Evolutionary conservation across 2,113 vertebrate species (phyloP).

Genomic region (Nycticorax nycticorax): DNA sequence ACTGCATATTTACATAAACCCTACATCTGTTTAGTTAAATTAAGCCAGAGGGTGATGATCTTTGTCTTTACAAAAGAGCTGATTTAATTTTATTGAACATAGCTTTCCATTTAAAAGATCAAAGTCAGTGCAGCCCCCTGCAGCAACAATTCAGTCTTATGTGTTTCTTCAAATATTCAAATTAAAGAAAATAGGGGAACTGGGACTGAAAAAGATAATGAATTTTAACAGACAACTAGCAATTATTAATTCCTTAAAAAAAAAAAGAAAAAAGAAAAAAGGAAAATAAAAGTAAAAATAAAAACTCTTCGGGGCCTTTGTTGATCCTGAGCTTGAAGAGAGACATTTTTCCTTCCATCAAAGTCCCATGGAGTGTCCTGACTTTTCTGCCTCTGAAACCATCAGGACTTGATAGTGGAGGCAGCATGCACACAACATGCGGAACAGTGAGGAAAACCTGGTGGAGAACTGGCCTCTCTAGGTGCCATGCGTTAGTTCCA

Average conservation of each 20-base stretch:
- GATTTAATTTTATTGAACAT: conserved; percentile 33
- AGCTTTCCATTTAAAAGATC: conserved; percentile 53
- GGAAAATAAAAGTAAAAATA: neutral
- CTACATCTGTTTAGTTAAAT: conserved; percentile 30
- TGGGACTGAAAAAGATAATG: neutral
- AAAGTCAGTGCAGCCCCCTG: conserved; percentile 6
- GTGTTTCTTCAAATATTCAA: conserved; percentile 9
- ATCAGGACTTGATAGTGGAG: neutral
- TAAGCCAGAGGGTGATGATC: conserved; percentile 40
- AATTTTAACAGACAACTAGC: neutral
- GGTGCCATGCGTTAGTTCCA: neutral
- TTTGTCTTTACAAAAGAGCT: conserved; percentile 9
- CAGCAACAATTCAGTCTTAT: neutral
- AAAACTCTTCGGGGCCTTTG: neutral
- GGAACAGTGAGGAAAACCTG: neutral
- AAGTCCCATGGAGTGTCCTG: neutral
- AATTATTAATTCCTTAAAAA: neutral
- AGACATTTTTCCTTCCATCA: neutral
- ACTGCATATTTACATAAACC: conserved; percentile 33
- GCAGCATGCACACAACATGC: neutral
- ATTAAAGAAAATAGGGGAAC: conserved; percentile 4
- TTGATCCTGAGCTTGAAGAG: neutral
- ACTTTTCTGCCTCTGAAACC: neutral
- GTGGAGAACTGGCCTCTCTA: neutral
- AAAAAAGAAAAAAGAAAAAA: neutral